Conservation (phyloP, 2,113 vertebrate species). For the Grammomys dolichurus region DNA sequence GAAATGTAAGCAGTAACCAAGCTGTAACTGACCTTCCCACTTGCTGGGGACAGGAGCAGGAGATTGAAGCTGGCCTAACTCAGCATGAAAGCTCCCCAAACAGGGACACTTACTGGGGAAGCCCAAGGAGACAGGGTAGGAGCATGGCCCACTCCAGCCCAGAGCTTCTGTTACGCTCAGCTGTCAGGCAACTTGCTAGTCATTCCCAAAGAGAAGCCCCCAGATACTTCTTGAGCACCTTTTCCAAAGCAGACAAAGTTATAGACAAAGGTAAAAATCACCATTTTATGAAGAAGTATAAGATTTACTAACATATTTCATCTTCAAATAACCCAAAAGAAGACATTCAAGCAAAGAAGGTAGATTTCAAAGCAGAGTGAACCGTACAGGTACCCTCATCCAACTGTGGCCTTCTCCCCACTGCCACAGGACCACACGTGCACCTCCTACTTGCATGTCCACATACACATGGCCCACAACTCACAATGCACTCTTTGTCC, state of each 20-base stretch:
- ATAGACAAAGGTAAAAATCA: background rate
- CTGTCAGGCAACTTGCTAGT: background rate
- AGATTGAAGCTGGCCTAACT: background rate
- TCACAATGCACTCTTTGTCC: background rate
- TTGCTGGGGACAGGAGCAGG: background rate
- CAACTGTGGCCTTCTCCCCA: background rate
- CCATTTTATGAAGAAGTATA: background rate
- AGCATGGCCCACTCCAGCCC: too few relatives aligned
- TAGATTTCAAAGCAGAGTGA: background rate
- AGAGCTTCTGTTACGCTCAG: background rate
- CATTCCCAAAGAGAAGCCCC: background rate
- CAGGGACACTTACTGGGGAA: background rate
- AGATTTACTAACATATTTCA: background rate
- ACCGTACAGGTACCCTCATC: background rate
- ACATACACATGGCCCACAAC: background rate
- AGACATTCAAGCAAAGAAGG: background rate
- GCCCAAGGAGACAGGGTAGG: accelerated
- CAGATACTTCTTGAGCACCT: background rate
- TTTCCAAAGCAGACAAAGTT: background rate
- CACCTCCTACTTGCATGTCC: background rate
- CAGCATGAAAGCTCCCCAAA: background rate
- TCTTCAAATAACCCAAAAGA: background rate
- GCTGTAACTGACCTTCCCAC: background rate
- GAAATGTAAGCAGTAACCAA: background rate
- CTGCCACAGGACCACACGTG: background rate